Evolutionary conservation across 2,888 invertebrate genomes (phyloP).

Genomic region (Cantharis rufa): DNA sequence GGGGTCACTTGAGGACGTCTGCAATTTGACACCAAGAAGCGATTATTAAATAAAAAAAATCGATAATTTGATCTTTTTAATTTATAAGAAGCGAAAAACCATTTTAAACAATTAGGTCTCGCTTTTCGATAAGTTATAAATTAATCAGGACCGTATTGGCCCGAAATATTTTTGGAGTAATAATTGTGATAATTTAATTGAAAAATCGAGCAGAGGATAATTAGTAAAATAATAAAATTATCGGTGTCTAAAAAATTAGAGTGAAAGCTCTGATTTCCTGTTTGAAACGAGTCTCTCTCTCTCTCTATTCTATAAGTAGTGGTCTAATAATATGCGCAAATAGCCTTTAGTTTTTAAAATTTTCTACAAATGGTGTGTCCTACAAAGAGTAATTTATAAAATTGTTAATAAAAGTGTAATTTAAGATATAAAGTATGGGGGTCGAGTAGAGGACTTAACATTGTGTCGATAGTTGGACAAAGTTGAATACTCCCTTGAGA

Average conservation of each 20-base stretch:
- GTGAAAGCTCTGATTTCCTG: neutral
- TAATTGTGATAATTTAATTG: neutral
- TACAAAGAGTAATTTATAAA: neutral
- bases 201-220: neutral
- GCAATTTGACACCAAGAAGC: neutral
- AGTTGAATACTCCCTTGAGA: constrained; percentile 20
- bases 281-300: neutral
- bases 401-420: neutral
- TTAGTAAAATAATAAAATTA: neutral
- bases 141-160: neutral
- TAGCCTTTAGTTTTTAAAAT: neutral
- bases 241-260: neutral
- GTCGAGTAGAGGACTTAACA: constrained; percentile 2
- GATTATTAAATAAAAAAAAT: neutral
- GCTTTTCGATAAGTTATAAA: neutral
- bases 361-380: neutral
- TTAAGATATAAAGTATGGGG: constrained; percentile 6
- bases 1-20: constrained; percentile 2
- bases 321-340: neutral
- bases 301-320: neutral
- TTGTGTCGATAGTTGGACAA: constrained; percentile 12
- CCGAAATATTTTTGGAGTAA: neutral
- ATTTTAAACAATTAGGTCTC: neutral
- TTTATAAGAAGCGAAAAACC: neutral
- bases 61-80: neutral